phyloP scores from a whole-genome alignment of 2,797 vertebrate species.

The Spinus olivaceus region DNA sequence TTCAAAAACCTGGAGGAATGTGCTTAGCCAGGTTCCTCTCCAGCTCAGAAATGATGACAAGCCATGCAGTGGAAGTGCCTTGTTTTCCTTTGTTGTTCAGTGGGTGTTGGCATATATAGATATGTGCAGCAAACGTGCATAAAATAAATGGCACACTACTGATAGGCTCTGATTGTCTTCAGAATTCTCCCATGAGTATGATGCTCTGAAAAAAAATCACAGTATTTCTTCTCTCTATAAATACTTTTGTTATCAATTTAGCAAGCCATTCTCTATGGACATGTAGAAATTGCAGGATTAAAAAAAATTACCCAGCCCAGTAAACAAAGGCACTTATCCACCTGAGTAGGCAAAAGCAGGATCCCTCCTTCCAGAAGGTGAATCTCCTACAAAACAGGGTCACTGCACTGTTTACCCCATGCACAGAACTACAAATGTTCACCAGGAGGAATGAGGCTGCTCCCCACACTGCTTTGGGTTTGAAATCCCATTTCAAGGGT shows the following conservation, averaged over 20 bases:
- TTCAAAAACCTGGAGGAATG: background rate
- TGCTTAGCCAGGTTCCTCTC: background rate
- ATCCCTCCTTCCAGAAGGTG: background rate
- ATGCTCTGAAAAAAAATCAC: background rate
- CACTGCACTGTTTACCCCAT: rapidly evolving
- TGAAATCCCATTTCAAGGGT: too few relatives aligned
- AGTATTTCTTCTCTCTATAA: background rate
- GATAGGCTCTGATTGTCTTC: background rate
- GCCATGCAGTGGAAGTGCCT: background rate
- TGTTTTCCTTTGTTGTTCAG: background rate
- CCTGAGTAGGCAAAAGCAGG: background rate
- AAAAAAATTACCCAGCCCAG: background rate
- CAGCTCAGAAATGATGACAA: background rate
- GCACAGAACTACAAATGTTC: background rate
- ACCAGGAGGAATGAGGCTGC: background rate
- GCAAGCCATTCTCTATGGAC: background rate
- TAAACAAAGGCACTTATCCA: background rate
- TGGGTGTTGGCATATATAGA: background rate
- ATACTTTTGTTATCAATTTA: background rate
- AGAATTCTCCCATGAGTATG: background rate
- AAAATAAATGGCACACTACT: background rate
- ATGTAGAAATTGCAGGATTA: background rate
- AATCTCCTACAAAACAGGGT: background rate
- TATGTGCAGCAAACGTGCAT: background rate
- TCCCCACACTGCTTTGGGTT: background rate